These are phyloP conservation scores for Ephydatia muelleri DNA, from an alignment of 37 sponge, comb jelly and placozoan genomes.

Conservation along the genomic window DNA sequence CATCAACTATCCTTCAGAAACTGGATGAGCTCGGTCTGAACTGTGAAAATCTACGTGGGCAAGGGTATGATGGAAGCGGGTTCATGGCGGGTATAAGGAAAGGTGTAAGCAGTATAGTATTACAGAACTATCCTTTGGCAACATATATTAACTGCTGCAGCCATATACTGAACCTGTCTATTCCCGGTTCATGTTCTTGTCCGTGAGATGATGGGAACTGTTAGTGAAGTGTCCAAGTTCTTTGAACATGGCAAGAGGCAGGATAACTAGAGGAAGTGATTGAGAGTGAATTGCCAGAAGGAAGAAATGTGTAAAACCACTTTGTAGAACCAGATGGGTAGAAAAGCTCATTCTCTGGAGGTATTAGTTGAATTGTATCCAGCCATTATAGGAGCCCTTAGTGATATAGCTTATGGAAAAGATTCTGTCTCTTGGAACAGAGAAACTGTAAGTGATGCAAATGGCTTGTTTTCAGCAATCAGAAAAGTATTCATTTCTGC, in stretches of 20 bases:
- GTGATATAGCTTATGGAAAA: constrained; percentile 36
- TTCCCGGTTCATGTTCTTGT: constrained; percentile 4
- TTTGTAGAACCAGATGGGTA: no score
- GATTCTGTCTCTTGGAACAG: constrained; percentile 43
- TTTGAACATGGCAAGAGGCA: constrained; percentile 59
- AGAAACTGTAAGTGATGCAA: no score
- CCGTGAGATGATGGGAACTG: constrained; percentile 59
- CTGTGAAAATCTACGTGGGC: constrained; percentile 18
- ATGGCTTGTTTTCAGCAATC: constrained; percentile 42
- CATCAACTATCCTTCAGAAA: constrained; percentile 43
- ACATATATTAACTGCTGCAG: constrained; percentile 30
- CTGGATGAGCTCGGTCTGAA: constrained; percentile 56
- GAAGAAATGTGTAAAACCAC: no score
- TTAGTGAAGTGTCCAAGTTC: constrained; percentile 33
- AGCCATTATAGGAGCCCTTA: constrained; percentile 18
- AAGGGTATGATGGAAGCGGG: constrained; percentile 74
- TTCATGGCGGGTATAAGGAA: constrained; percentile 60
- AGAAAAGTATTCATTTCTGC: constrained; percentile 27
- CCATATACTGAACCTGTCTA: no score
- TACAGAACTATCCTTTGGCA: constrained; percentile 34
- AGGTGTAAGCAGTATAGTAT: no score
- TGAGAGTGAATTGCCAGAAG: no score
- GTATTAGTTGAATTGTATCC: constrained; percentile 31
- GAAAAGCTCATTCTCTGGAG: constrained; percentile 29
- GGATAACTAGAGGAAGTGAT: constrained; percentile 38